Base-by-base conservation (phyloP, 2,113 vertebrate genomes). In the Pipra filicauda region DNA sequence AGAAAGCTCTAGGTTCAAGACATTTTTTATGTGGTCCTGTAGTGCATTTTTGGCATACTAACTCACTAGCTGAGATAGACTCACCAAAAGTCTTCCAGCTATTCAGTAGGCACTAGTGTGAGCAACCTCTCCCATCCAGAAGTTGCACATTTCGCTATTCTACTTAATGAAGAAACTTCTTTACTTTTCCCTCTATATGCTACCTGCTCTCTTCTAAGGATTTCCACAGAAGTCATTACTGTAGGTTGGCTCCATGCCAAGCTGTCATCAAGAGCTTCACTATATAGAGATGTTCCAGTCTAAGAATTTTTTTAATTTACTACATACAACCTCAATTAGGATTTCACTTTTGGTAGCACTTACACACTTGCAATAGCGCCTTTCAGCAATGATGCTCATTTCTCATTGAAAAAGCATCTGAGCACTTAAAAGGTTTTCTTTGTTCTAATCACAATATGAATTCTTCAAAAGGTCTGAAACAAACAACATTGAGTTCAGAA, bases 261-360 rank as follows among this genome's bases (percentile, higher is more conserved):
- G 15, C 23, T 77, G 46, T 46, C 75, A 83, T 76, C 44, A 94
- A 88, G 91, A 72, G 24, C 57, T 85, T 88, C 49, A 87, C 37
- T 82, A 35, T 54, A 30, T 9, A 90, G 48, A 75, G 33, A 88
- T 49, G 52, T 46, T 89, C 82, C 15, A 86, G 67, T 49, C 39
- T 54, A 51, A 92, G 15, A 71, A 43, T 81, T 88, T 95, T 91
- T 91, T 83, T 23, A 59, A 89, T 92, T 90, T 74, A 76, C 12
- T 84, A 35, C 13, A 64, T 58, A 77, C 8, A 65, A 31, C 10
- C 23, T 72, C 74, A 76, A 51, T 69, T 76, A 91, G 35, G 41
- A 70, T 71, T 79, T 93, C 46, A 85, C 30, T 74, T 77, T 77
- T 65, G 44, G 43, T 43, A 41, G 15, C 23, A 74, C 37, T 82